Evolutionary conservation across 2,113 vertebrate genomes (phyloP).

Genomic region (Regulus satrapa): DNA sequence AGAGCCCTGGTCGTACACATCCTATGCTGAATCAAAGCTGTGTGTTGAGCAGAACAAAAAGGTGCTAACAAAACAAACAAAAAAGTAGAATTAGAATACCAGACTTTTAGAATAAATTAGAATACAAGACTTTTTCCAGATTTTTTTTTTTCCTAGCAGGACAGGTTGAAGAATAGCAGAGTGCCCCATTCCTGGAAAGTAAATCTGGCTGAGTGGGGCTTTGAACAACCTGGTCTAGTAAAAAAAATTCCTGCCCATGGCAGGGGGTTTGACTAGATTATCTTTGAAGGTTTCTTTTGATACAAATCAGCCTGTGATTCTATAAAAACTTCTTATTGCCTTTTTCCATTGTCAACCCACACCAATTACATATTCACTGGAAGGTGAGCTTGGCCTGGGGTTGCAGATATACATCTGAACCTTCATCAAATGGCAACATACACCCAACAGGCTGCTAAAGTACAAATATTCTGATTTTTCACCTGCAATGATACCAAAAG

Average conservation of each 20-base stretch:
- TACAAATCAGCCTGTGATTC: background rate
- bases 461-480: background rate
- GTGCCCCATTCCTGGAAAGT: background rate
- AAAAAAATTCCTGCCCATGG: background rate
- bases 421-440: background rate
- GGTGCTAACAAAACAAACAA: no score
- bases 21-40: background rate
- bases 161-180: background rate
- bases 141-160: background rate
- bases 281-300: background rate
- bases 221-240: background rate
- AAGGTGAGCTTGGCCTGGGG: background rate
- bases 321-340: background rate
- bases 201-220: background rate
- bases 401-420: background rate
- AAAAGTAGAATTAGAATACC: background rate
- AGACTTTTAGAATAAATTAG: background rate
- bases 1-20: rapidly evolving
- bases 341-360: background rate
- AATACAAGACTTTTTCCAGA: background rate
- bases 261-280: background rate
- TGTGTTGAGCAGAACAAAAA: background rate
- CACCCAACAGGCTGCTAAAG: background rate
- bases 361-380: background rate
- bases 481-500: background rate